Evolutionary conservation across 2,888 invertebrate species (phyloP), one percentile per base, ranked within the genome.

Genomic region (Petrolisthes manimaculis): DNA sequence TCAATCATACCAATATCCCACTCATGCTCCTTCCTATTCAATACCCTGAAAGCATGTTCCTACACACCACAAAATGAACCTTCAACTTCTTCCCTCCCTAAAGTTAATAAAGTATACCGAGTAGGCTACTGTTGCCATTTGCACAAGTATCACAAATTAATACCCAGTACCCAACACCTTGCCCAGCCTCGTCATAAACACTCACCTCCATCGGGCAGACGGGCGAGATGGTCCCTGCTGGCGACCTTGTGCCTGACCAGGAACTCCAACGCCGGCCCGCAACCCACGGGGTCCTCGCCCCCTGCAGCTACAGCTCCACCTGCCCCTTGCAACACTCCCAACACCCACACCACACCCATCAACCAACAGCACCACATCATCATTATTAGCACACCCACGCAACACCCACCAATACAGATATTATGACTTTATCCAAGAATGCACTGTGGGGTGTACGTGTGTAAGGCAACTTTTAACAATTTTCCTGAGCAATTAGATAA

Each of bases 141-240:
- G 37, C 37, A 37, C 37, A 37, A 0, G 37, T 37, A 9, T 18
- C 61, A 61, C 18, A 12, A 9, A 9, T 61, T 61, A 12, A 61
- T 61, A 9, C 61, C 61, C 18, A 9, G 12, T 18, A 18, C 61
- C 9, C 18, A 9, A 12, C 61, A 9, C 61, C 18, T 18, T 18
- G 12, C 61, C 61, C 61, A 1, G 9, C 61, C 18, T 18, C 61
- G 12, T 3, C 3, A 12, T 61, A 9, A 5, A 18, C 4, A 87
- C 84, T 88, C 80, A 88, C 88, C 88, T 77, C 79, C 53, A 84
- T 84, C 55, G 24, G 88, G 88, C 12, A 88, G 84, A 14, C 71
- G 79, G 4, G 84, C 79, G 24, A 88, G 88, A 54, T 88, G 88
- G 37, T 80, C 84, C 74, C 79, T 69, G 71, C 24, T 71, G 12